Base-by-base conservation (phyloP, 1,140 invertebrate genomes). In the Procambarus virginalis region DNA sequence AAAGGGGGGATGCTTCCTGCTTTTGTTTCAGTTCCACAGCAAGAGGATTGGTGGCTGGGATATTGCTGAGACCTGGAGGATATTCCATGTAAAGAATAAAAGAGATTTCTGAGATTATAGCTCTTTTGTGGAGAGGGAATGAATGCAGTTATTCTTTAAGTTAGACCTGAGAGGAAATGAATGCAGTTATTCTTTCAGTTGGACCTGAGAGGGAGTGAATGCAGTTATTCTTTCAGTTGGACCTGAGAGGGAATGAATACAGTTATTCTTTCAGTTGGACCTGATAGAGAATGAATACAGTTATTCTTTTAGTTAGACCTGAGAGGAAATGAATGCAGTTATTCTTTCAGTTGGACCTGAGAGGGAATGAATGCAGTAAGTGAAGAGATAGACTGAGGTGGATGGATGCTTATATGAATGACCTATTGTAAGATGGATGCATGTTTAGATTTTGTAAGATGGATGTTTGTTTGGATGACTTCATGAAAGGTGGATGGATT, bases 21-120 rank as follows among this genome's bases (percentile, higher is more conserved):
- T 73, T 34, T 73, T 73, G 68, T 73, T 73, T 73, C 68, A 73
- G 8, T 73, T 20, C 22, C 68, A 73, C 68, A 73, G 20, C 68
- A 68, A 68, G 14, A 68, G 64, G 17, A 68, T 17, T n/a, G 20
- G 17, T 17, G 64, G 12, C 64, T 0, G n/a, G n/a, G 20, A 73
- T 73, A 73, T 20, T 73, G 4, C 3, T 34, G 20, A 9, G 68
- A 6, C 0, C 68, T 34, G n/a, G 2, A 79, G 51, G 4, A 55
- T 55, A 55, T 8, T 55, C 12, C 12, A 12, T 55, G 12, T 1
- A 55, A 55, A 55, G 12, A 55, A 55, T 3, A 9, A 55, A 9
- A 55, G 8, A 5, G 1, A 55, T 8, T 55, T 12, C 8, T 55
- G 51, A 5, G 51, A 55, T 55, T 55, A 55, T 12, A 55, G 51